These are phyloP conservation scores for Philhelius pedissequus DNA, from an alignment of 2,888 invertebrate species.

Conservation along the genomic window DNA sequence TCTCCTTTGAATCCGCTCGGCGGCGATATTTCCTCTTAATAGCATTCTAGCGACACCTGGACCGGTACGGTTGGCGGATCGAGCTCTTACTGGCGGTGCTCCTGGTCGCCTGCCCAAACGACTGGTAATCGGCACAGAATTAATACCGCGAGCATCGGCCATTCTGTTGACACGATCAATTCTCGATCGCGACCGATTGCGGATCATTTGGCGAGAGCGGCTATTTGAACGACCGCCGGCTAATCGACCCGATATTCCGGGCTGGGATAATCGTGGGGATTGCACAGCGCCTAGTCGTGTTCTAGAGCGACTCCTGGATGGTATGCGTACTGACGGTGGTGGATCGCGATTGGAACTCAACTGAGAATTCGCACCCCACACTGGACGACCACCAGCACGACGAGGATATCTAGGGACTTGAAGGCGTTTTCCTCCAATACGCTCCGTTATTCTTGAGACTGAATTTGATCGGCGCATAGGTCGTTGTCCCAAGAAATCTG, in stretches of 20 bases:
- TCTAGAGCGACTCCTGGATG: conserved; percentile 69
- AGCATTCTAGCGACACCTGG: conserved; percentile 59
- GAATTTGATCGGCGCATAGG: conserved; percentile 74
- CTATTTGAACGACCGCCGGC: conserved; percentile 55
- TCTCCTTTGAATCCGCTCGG: conserved; percentile 75
- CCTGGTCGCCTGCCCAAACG: conserved; percentile 74
- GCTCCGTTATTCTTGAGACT: conserved; percentile 71
- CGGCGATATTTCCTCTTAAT: conserved; percentile 71
- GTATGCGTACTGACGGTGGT: conserved; percentile 49
- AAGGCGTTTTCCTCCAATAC: conserved; percentile 71
- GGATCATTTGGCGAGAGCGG: conserved; percentile 45
- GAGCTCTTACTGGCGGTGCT: conserved; percentile 65
- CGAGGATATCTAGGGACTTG: conserved; percentile 67
- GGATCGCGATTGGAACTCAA: conserved; percentile 39
- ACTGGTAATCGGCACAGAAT: conserved; percentile 73
- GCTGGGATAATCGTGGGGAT: conserved; percentile 57
- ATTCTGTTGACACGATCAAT: conserved; percentile 47
- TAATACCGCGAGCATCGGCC: neutral
- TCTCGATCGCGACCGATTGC: conserved; percentile 70
- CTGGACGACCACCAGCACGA: conserved; percentile 67
- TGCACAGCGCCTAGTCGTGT: conserved; percentile 49
- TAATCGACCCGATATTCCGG: conserved; percentile 42
- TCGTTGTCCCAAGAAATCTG: conserved; percentile 74
- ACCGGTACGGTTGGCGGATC: conserved; percentile 48
- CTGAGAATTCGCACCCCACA: conserved; percentile 28